phyloP scores from a whole-genome alignment of 2,113 vertebrate species.

The Sceloporus tristichus region DNA sequence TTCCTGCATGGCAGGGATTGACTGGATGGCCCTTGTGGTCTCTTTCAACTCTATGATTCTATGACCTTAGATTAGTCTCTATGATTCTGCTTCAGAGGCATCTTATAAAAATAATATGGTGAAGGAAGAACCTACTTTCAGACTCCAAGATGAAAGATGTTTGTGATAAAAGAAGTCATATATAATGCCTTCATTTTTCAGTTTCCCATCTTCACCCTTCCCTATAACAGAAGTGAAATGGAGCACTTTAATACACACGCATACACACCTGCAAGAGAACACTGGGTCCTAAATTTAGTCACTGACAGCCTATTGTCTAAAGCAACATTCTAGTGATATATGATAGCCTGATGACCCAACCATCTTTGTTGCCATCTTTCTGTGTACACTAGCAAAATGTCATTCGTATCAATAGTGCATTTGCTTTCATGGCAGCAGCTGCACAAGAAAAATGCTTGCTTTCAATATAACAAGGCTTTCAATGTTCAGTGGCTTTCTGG shows the following conservation, averaged over 20 bases:
- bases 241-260: neutral
- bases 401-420: constrained; percentile 25
- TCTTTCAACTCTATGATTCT: too few relatives aligned
- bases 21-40: too few relatives aligned
- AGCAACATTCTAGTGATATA: constrained; percentile 40
- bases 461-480: neutral
- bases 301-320: constrained; percentile 32
- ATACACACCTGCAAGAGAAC: neutral
- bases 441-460: neutral
- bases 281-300: constrained; percentile 46
- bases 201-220: neutral
- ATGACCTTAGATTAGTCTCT: too few relatives aligned
- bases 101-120: too few relatives aligned
- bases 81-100: too few relatives aligned
- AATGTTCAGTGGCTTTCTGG: neutral
- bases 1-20: too few relatives aligned
- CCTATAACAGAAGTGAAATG: neutral
- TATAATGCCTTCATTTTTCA: neutral
- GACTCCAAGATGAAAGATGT: too few relatives aligned
- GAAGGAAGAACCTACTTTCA: too few relatives aligned
- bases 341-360: constrained; percentile 45
- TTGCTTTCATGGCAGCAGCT: neutral
- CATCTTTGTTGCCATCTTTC: constrained; percentile 30
- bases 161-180: too few relatives aligned
- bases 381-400: constrained; percentile 40